Percentiles rank a stretch among this genome's conserved stretches.
These are phyloP conservation scores for Typhlichthys eigenmanni DNA, from an alignment of 2,797 vertebrate genomes.

Conservation along the genomic window DNA sequence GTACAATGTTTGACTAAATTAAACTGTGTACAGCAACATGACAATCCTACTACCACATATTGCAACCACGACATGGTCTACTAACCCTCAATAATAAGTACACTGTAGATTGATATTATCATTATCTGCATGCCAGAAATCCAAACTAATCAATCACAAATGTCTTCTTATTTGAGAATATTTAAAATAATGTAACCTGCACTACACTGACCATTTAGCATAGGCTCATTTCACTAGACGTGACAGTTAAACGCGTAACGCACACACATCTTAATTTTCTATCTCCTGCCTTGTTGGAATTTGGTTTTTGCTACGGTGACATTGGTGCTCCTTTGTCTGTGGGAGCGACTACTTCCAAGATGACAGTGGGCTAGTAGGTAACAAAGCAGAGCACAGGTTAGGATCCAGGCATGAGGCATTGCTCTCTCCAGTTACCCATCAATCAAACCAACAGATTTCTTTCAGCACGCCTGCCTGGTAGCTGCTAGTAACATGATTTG, in stretches of 20 bases:
- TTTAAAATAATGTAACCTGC: no score
- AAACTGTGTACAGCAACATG: background rate
- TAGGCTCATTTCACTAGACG: no score
- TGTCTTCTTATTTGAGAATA: no score
- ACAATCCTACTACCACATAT: background rate
- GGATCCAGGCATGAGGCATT: conserved; percentile 1
- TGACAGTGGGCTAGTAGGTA: background rate
- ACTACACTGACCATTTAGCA: no score
- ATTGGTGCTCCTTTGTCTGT: background rate
- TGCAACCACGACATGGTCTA: no score
- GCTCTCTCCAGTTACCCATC: conserved; percentile 5
- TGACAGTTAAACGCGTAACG: no score
- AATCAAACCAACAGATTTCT: conserved; percentile 30
- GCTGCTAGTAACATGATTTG: conserved; percentile 17
- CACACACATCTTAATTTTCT: no score
- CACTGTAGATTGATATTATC: no score
- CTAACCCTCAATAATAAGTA: no score
- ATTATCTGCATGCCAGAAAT: no score
- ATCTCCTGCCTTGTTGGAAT: no score
- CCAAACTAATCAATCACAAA: no score
- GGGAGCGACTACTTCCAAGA: conserved; percentile 2
- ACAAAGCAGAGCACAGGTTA: conserved; percentile 9
- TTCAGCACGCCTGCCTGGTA: conserved; percentile 19
- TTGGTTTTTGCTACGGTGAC: background rate
- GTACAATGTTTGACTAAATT: background rate